A percentile compares a stretch with the other conserved stretches of the same genome.
Conservation (phyloP, 2,113 vertebrate genomes). For the Megaptera novaeangliae region DNA sequence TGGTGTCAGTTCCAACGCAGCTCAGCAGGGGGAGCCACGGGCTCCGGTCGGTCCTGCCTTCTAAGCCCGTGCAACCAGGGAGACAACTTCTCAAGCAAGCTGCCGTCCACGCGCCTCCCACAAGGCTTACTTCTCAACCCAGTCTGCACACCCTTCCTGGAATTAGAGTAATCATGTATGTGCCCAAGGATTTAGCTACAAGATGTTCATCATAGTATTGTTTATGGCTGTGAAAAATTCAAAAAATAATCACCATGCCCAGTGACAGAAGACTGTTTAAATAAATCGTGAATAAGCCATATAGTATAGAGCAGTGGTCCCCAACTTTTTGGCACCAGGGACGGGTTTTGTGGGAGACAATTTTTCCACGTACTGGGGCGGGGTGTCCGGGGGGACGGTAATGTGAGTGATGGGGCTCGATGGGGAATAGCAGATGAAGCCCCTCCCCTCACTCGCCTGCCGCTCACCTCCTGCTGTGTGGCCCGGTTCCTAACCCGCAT, state of each 20-base stretch:
- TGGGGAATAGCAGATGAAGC: too few species aligned
- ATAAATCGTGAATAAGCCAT: not conserved
- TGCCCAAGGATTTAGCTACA: not conserved
- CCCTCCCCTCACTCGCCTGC: too few species aligned
- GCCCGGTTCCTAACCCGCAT: too few species aligned
- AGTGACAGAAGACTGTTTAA: not conserved
- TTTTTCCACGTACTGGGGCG: too few species aligned
- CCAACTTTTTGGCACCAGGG: too few species aligned
- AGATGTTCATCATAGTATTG: constrained; percentile 7
- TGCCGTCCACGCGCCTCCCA: not conserved
- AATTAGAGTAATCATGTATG: not conserved
- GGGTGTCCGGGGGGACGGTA: too few species aligned
- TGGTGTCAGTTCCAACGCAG: not conserved
- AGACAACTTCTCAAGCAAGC: constrained; percentile 9
- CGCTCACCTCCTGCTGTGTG: too few species aligned
- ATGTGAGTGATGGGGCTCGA: too few species aligned
- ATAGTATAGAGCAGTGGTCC: not conserved
- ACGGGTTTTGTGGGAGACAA: too few species aligned
- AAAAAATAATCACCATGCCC: not conserved
- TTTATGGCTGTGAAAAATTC: not conserved
- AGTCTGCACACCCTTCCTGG: not conserved
- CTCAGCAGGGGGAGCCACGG: constrained; percentile 8
- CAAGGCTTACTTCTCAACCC: not conserved
- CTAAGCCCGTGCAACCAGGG: not conserved
- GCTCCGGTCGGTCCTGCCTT: not conserved